phyloP scores from a whole-genome alignment of 1,140 invertebrate genomes.

The Panagrolaimus sp. region DNA sequence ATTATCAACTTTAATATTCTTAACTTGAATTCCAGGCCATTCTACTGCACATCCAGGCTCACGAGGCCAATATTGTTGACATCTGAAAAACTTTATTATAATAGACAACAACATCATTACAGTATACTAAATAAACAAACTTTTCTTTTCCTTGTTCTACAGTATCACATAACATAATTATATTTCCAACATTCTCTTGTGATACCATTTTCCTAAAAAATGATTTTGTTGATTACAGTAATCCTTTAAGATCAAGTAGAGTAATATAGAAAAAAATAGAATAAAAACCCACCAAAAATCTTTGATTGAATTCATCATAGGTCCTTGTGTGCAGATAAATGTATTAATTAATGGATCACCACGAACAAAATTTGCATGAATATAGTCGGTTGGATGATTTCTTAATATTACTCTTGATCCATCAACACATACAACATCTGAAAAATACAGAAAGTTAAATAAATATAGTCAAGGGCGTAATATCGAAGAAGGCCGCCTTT shows the following conservation, averaged over 20 bases:
- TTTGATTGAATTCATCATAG: conserved; percentile 6
- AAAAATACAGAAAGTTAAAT: conserved; percentile 1
- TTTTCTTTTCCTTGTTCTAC: conserved; percentile 15
- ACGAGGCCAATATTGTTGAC: conserved; percentile 25
- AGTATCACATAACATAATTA: conserved; percentile 12
- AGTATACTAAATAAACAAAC: background rate
- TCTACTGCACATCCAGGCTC: conserved; percentile 11
- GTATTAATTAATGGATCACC: conserved; percentile 9
- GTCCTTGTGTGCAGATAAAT: conserved; percentile 22
- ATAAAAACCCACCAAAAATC: conserved; percentile 5
- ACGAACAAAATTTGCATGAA: conserved; percentile 22
- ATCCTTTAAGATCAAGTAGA: too few species aligned
- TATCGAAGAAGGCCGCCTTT: too few species aligned
- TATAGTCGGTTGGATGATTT: conserved; percentile 29
- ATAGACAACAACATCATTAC: background rate
- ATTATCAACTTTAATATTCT: background rate
- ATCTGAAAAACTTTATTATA: background rate
- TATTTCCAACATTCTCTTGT: conserved; percentile 12
- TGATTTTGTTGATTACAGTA: too few species aligned
- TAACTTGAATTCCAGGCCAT: background rate
- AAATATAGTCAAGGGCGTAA: background rate
- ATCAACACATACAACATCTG: conserved; percentile 34
- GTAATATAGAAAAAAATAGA: background rate
- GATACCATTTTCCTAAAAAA: conserved; percentile 14
- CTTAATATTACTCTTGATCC: conserved; percentile 31